These are phyloP conservation scores for Drosophila pallidifrons DNA, from an alignment of 1,140 invertebrate genomes.

Conservation along the genomic window DNA sequence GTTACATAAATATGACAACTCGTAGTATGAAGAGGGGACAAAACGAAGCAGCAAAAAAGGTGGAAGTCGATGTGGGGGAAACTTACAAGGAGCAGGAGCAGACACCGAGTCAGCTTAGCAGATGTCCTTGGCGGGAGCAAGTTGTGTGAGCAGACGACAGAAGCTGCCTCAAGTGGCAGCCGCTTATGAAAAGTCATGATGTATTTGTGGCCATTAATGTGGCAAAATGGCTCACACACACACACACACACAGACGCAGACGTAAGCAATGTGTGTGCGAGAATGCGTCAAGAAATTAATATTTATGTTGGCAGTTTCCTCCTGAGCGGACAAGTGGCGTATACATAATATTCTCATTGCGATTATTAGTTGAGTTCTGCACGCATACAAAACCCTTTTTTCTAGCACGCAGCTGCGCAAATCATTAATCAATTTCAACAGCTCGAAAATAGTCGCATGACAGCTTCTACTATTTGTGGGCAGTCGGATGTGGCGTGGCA, in stretches of 20 bases:
- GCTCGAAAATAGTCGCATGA: constrained; percentile 32
- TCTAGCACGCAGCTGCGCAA: constrained; percentile 44
- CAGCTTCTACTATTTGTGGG: neutral
- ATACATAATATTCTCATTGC: constrained; percentile 76
- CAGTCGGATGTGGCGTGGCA: constrained; percentile 17
- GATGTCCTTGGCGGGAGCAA: constrained; percentile 49
- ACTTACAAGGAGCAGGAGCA: neutral
- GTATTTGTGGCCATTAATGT: constrained; percentile 81
- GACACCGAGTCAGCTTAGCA: constrained; percentile 20
- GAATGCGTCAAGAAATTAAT: constrained; percentile 68
- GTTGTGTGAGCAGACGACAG: constrained; percentile 10
- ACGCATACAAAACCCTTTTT: constrained; percentile 24
- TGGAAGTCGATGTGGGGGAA: neutral
- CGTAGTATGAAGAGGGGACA: constrained; percentile 45
- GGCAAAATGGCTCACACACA: constrained; percentile 64
- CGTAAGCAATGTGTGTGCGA: constrained; percentile 31
- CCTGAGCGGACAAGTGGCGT: constrained; percentile 59
- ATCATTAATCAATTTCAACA: constrained; percentile 71
- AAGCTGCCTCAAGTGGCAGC: constrained; percentile 66
- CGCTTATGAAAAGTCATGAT: constrained; percentile 81
- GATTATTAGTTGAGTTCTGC: constrained; percentile 58
- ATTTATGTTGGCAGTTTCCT: constrained; percentile 67
- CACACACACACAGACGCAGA: constrained; percentile 17
- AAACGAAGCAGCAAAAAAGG: constrained; percentile 17
- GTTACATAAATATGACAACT: constrained; percentile 79